Percentiles rank a stretch among this genome's conserved stretches.
These are phyloP conservation scores for Enteromius anoplus DNA, from an alignment of 2,797 vertebrate species.

Conservation along the genomic window DNA sequence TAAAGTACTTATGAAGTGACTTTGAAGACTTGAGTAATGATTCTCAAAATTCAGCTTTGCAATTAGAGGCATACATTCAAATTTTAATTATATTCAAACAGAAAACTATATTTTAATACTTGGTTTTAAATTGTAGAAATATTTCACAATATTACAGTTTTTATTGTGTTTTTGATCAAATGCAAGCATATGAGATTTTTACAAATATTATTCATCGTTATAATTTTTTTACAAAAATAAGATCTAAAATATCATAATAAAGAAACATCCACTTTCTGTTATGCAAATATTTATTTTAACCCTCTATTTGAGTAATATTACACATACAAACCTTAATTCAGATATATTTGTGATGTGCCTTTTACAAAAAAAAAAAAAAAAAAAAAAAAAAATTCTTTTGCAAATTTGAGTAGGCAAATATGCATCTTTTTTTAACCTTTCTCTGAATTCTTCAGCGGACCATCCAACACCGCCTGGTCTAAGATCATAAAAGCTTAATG, in stretches of 20 bases:
- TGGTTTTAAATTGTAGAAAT: not conserved
- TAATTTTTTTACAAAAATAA: not conserved
- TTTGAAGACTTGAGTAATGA: not conserved
- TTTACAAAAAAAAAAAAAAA: not conserved
- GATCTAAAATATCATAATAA: not conserved
- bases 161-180: not conserved
- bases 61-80: not conserved
- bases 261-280: not conserved
- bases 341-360: not conserved
- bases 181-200: not conserved
- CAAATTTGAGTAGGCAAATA: not conserved
- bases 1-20: not conserved
- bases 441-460: not conserved
- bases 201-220: not conserved
- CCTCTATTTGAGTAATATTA: not conserved
- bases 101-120: not conserved
- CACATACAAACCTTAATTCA: not conserved
- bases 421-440: not conserved
- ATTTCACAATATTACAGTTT: not conserved
- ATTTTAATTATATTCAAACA: not conserved
- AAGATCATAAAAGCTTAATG: not conserved
- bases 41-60: not conserved
- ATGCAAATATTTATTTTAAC: not conserved
- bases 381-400: not conserved
- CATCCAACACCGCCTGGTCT: not conserved